Percentiles rank a stretch among this genome's conserved stretches.
These are phyloP conservation scores for Rotaria socialis DNA, from an alignment of 2,888 invertebrate genomes.

Conservation along the genomic window DNA sequence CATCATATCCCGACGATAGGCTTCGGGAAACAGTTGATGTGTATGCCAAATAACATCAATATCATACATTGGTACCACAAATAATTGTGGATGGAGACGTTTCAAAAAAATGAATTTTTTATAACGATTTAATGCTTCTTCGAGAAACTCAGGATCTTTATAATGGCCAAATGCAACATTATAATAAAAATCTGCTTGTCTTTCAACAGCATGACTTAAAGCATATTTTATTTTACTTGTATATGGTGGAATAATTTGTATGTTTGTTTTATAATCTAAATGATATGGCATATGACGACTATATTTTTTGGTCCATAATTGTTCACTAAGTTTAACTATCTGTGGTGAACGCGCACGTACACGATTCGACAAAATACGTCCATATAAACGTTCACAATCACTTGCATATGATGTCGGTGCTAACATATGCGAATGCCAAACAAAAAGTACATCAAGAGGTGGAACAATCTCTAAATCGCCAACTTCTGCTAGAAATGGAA, in stretches of 20 bases:
- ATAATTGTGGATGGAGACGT: slow-evolving; percentile 12
- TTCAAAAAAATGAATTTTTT: slow-evolving; percentile 27
- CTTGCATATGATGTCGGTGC: slow-evolving; percentile 54
- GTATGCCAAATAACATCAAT: slow-evolving; percentile 40
- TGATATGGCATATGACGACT: not conserved
- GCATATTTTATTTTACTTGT: slow-evolving; percentile 30
- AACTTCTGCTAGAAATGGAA: slow-evolving; percentile 58
- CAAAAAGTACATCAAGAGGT: slow-evolving; percentile 62
- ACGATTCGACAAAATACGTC: slow-evolving; percentile 40
- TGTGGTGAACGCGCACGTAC: not conserved
- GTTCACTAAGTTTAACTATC: not conserved
- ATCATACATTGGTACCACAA: slow-evolving; percentile 33
- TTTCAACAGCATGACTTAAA: not conserved
- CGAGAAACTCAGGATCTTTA: not conserved
- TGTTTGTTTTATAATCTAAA: not conserved
- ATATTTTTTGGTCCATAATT: slow-evolving; percentile 33
- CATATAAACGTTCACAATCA: slow-evolving; percentile 53
- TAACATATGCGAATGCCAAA: slow-evolving; percentile 61
- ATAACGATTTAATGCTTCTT: slow-evolving; percentile 1
- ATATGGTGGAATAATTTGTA: slow-evolving; percentile 14
- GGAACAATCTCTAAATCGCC: slow-evolving; percentile 50
- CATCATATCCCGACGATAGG: slow-evolving; percentile 29
- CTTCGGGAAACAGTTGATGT: slow-evolving; percentile 35
- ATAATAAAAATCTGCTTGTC: slow-evolving; percentile 37
- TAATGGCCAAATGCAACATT: slow-evolving; percentile 35